These are phyloP conservation scores for Allolobophora icterica DNA, from an alignment of 2,888 invertebrate genomes.

Conservation along the genomic window DNA sequence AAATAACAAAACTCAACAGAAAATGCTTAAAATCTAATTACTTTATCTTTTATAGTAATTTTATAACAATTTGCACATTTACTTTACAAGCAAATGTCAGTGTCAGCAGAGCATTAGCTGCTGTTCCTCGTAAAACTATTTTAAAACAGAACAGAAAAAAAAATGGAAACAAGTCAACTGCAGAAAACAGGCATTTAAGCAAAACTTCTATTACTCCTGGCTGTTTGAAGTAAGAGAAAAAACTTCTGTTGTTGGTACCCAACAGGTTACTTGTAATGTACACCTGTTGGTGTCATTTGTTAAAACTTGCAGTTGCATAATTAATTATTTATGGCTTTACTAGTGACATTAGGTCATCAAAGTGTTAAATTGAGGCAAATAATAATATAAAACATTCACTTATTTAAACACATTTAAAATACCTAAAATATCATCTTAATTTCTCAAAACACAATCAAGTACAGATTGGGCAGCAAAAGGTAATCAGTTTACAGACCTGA, in stretches of 20 bases:
- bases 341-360: background rate
- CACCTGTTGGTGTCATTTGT: background rate
- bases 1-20: background rate
- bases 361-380: background rate
- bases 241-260: no score
- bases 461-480: background rate
- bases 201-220: background rate
- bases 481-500: background rate
- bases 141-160: background rate
- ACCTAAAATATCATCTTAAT: background rate
- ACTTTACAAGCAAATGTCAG: background rate
- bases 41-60: background rate
- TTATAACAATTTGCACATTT: conserved; percentile 3
- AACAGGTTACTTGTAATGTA: background rate
- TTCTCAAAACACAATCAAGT: background rate
- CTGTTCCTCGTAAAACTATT: background rate
- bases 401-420: background rate
- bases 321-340: background rate
- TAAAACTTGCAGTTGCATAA: background rate
- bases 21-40: background rate
- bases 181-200: background rate
- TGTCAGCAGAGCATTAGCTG: background rate
- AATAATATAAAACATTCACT: background rate
- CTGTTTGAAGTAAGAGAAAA: background rate
- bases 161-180: background rate